Evolutionary conservation across 2,113 vertebrate species (phyloP), one percentile per base, ranked within the genome.

Genomic region (Sigmodon hispidus): DNA sequence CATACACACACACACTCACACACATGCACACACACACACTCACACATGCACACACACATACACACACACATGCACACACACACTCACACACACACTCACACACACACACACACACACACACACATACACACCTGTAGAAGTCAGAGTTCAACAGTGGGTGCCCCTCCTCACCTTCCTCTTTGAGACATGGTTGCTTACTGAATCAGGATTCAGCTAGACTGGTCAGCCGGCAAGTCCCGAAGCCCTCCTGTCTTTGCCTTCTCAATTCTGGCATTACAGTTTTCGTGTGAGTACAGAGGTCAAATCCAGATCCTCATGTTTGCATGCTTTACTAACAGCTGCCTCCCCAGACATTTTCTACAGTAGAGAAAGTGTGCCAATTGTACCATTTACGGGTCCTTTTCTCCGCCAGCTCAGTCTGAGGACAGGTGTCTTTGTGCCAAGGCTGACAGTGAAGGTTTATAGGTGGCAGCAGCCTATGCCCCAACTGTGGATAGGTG

Each of bases 391-490:
- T 10, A 0, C 13, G 9, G n/a, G 52, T 11, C 24, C 31, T 40
- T 43, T 43, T 0, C 2, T 3, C 5, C 7, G 4, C 0, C 19
- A 11, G 26, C 55, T n/a, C 40, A 0, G 1, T 7, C 36, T 22
- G 43, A 31, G 29, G 69, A 45, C 24, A 2, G 0, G 6, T 3
- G 52, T 26, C 29, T 1, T 13, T 4, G 5, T 19, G 67, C 13
- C 4, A 31, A 95, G 63, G 43, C 36, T 29, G 1, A 1, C 4
- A 50, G 61, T 48, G 15, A 50, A 48, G 50, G 52, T 48, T 48
- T 17, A 22, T 9, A 8, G 77, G 45, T 36, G 67, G 19, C 21
- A 3, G 1, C 29, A 34, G 45, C 83, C 89, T 52, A 7, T 40
- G 59, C 48, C 5, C 3, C 13, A 2, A n/a, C n/a, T 0, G 26